A percentile compares a stretch with the other conserved stretches of the same genome.
phyloP scores from a whole-genome alignment of 53 echinoderm and acorn worm genomes.

The Henricia sp. region DNA sequence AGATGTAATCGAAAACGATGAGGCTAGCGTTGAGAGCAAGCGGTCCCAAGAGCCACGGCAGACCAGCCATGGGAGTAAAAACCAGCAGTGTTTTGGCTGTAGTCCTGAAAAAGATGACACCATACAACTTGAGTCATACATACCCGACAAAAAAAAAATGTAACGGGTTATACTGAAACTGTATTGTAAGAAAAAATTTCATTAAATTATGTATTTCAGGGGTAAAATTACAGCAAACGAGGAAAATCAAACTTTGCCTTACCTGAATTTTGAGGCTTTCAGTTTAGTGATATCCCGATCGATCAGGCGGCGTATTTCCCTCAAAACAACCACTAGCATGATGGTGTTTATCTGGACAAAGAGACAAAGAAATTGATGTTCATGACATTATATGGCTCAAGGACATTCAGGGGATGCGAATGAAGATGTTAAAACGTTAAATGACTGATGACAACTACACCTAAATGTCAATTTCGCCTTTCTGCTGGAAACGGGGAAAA shows the following conservation, averaged over 20 bases:
- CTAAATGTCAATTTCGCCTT: no score
- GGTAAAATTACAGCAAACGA: not conserved
- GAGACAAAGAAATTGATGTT: no score
- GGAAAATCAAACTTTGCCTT: conserved; percentile 23
- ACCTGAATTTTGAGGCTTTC: conserved; percentile 57
- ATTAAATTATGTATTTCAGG: no score
- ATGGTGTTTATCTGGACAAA: conserved; percentile 48
- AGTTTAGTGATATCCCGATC: conserved; percentile 65
- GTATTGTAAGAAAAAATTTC: no score
- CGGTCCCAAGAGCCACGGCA: conserved; percentile 64
- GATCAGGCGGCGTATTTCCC: conserved; percentile 51
- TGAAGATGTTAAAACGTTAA: no score
- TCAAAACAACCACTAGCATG: conserved; percentile 31
- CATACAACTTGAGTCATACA: not conserved
- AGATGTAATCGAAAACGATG: conserved; percentile 68
- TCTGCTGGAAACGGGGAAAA: no score
- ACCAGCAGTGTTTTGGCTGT: conserved; percentile 56
- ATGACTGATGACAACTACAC: no score
- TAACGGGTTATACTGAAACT: not conserved
- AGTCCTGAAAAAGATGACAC: conserved; percentile 26
- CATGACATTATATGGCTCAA: no score
- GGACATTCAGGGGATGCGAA: no score
- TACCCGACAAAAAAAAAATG: not conserved
- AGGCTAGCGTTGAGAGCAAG: conserved; percentile 46
- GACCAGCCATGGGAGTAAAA: conserved; percentile 51